Evolutionary conservation across 92 coral and sea anemone species (phyloP).

Genomic region (Palythoa heliodiscus): DNA sequence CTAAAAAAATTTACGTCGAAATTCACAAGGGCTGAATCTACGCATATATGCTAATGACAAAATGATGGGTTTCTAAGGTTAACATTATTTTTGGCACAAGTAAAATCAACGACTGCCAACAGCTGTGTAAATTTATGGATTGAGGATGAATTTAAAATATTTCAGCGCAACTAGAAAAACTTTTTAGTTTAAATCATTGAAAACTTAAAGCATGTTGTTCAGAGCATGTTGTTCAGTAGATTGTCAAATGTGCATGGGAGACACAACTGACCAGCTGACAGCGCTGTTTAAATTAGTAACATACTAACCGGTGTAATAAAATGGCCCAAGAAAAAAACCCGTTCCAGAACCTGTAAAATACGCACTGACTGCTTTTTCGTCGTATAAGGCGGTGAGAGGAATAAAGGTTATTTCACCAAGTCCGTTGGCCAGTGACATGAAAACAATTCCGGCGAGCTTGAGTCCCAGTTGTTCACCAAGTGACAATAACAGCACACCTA

Average conservation of each 20-base stretch:
- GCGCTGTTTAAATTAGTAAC: background rate
- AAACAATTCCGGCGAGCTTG: conserved; percentile 61
- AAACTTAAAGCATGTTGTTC: background rate
- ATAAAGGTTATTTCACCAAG: conserved; percentile 77
- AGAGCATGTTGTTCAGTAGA: background rate
- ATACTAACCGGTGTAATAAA: conserved; percentile 74
- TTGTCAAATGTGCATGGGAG: background rate
- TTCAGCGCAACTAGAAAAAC: too few relatives aligned
- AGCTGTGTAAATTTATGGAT: too few relatives aligned
- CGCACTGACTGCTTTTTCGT: conserved; percentile 60
- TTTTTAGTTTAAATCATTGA: background rate
- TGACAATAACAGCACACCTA: conserved; percentile 60
- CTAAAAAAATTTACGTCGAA: too few relatives aligned
- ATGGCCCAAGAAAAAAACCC: conserved; percentile 65
- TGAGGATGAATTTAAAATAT: too few relatives aligned
- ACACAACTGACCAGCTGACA: too few relatives aligned
- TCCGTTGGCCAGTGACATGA: conserved; percentile 61
- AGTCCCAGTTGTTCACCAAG: conserved; percentile 30
- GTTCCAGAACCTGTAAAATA: conserved; percentile 77
- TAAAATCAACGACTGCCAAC: too few relatives aligned
- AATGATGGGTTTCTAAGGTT: too few relatives aligned
- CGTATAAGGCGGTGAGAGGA: conserved; percentile 66
- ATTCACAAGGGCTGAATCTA: too few relatives aligned
- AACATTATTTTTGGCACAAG: too few relatives aligned
- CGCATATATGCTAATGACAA: too few relatives aligned